Evolutionary conservation across 2,113 vertebrate genomes (phyloP).

Genomic region (Nipponia nippon): DNA sequence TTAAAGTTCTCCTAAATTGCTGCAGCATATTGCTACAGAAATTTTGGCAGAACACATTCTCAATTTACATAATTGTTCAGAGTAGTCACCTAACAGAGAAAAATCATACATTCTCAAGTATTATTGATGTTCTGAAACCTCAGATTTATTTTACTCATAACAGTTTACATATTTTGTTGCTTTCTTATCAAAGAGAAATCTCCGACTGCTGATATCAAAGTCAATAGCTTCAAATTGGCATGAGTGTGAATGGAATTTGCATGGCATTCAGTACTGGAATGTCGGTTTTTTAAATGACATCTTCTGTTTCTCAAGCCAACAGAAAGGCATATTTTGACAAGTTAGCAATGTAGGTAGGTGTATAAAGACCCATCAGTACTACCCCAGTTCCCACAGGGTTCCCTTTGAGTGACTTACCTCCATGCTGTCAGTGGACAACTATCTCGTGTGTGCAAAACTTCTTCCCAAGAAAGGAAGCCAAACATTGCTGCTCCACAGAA

Average conservation of each 20-base stretch:
- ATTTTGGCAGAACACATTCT: conserved; percentile 25
- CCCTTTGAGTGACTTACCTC: not conserved
- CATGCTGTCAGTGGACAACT: too few relatives aligned
- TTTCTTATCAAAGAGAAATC: not conserved
- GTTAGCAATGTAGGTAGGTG: too few relatives aligned
- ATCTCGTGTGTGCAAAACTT: rapidly evolving
- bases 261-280: not conserved
- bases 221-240: not conserved
- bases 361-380: not conserved
- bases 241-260: not conserved
- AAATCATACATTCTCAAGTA: not conserved
- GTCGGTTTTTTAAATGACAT: not conserved
- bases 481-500: not conserved
- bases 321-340: not conserved
- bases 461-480: not conserved
- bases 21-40: conserved; percentile 6
- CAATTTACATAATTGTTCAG: not conserved
- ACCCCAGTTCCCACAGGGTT: not conserved
- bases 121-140: not conserved
- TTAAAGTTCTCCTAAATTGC: not conserved
- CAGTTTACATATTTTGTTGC: not conserved
- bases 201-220: not conserved
- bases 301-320: not conserved
- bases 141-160: not conserved
- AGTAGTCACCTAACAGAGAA: not conserved